phyloP scores from a whole-genome alignment of 2,797 vertebrate genomes.

The Pelodytes ibericus region DNA sequence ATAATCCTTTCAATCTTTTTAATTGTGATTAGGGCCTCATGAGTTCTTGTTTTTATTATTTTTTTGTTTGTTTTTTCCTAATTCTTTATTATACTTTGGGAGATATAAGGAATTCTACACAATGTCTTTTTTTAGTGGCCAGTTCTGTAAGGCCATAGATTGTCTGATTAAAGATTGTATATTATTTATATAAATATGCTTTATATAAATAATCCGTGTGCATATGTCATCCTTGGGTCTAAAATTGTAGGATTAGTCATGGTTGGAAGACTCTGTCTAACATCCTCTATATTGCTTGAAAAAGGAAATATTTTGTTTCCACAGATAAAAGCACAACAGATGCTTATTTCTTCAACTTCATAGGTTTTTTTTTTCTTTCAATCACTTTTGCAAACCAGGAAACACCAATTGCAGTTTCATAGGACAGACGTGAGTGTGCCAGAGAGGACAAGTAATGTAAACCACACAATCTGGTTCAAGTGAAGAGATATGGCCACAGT shows the following conservation, averaged over 20 bases:
- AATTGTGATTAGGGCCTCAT: too few species aligned
- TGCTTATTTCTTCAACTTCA: slow-evolving; percentile 25
- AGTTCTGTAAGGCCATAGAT: too few species aligned
- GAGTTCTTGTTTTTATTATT: too few species aligned
- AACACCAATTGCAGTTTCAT: slow-evolving; percentile 45
- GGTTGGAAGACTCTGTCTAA: background rate
- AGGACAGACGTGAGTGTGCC: slow-evolving; percentile 21
- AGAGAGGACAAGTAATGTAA: slow-evolving; percentile 71
- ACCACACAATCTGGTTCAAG: slow-evolving; percentile 75
- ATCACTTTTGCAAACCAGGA: slow-evolving; percentile 25
- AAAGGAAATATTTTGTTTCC: slow-evolving; percentile 18
- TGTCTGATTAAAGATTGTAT: too few species aligned
- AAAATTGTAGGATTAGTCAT: background rate
- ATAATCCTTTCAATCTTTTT: too few species aligned
- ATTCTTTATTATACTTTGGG: too few species aligned
- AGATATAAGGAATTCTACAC: too few species aligned
- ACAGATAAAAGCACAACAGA: slow-evolving; percentile 17
- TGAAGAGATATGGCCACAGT: slow-evolving; percentile 68
- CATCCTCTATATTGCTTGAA: slow-evolving; percentile 23
- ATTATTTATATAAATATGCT: too few species aligned
- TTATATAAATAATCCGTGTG: too few species aligned
- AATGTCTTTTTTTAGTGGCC: too few species aligned
- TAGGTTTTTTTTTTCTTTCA: slow-evolving; percentile 35
- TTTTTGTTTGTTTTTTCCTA: too few species aligned
- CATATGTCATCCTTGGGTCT: too few species aligned